Conservation (phyloP, 2,888 invertebrate species). For the Hirtodrosophila duncani region DNA sequence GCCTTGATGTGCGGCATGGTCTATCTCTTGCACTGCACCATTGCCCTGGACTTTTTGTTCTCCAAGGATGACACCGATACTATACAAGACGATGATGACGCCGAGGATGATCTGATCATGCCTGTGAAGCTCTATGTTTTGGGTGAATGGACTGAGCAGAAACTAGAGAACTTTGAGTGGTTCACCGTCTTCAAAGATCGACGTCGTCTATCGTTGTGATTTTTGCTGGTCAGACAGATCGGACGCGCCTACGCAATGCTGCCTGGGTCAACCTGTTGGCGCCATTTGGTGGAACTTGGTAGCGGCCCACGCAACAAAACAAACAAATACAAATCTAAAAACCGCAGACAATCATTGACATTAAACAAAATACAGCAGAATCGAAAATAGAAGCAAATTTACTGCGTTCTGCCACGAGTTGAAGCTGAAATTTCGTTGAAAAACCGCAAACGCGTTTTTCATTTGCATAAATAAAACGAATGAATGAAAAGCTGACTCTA, state of each 20-base stretch:
- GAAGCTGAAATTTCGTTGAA: constrained; percentile 52
- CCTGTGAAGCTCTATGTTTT: constrained; percentile 14
- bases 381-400: not conserved
- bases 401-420: constrained; percentile 30
- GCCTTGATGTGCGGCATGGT: constrained; percentile 11
- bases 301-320: constrained; percentile 42
- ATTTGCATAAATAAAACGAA: constrained; percentile 74
- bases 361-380: constrained; percentile 14
- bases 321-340: constrained; percentile 35
- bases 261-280: constrained; percentile 45
- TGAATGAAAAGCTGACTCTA: too few relatives aligned
- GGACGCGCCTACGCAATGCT: not conserved
- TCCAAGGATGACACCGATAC: not conserved
- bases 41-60: constrained; percentile 21
- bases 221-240: not conserved
- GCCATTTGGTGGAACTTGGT: constrained; percentile 38
- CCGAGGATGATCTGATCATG: constrained; percentile 6
- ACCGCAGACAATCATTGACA: constrained; percentile 49
- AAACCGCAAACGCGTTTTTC: constrained; percentile 53
- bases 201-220: constrained; percentile 17
- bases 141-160: constrained; percentile 17
- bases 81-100: not conserved
- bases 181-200: constrained; percentile 22
- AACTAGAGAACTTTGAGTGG: constrained; percentile 22
- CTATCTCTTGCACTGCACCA: constrained; percentile 20